Base-by-base conservation (phyloP, 2,888 invertebrate species). In the Mesochorus sp. region DNA sequence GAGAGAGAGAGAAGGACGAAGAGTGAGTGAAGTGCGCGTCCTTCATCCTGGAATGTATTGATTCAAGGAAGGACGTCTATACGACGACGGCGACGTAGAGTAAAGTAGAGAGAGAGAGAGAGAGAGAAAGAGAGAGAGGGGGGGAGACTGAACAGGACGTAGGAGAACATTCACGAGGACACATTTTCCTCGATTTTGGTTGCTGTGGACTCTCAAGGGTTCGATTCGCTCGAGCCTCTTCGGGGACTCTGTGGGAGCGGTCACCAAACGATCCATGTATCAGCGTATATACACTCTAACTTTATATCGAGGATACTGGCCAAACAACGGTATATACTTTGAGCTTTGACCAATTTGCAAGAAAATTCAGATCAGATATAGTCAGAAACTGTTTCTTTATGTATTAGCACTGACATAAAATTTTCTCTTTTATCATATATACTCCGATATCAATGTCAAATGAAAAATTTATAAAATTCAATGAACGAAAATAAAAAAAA, bases 1-100 rank as follows among this genome's bases (percentile, higher is more conserved):
- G 55, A 47, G 19, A 31, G 28, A 44, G 10, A 47, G 47, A 31
- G 28, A 37, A 31, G 12, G 24, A 28, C 6, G 6, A 21, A 26
- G 34, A 39, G 53, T 14, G 61, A 75, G 59, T 59, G 37, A 17
- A 67, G 67, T 49, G 59, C 42, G 68, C 73, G 77, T 73, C 57
- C 78, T 66, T 74, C 64, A 74, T 57, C 44, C 68, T 47, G 70
- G 74, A 74, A 78, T 70, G 62, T 78, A 78, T 78, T 70, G 78
- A 74, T 74, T 78, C 51, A 51, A 59, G 59, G n/a, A 31, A 62
- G 75, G 24, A 64, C 62, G 31, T 64, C 47, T 64, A 47, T 47
- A 55, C 44, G 47, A 72, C 53, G 34, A 66, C 57, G 67, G 31
- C 57, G 53, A 62, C 37, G 53, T 61, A 47, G 61, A 21, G 26